Conservation (phyloP, 2,797 vertebrate genomes). For the Sebastiscus albofasciatus region DNA sequence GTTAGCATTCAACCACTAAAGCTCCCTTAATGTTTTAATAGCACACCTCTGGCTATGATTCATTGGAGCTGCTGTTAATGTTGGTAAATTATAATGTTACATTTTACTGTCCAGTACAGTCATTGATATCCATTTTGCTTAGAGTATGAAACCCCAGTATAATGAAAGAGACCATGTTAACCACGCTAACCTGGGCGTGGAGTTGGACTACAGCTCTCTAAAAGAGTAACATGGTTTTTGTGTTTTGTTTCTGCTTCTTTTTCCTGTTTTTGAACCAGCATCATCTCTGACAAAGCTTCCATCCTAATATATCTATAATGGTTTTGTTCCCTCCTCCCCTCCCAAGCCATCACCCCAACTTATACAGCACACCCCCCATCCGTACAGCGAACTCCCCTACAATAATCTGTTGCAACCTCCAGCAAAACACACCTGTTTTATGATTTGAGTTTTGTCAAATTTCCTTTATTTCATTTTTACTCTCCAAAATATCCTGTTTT, state of each 20-base stretch:
- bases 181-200: background rate
- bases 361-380: slow-evolving; percentile 84
- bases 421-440: slow-evolving; percentile 85
- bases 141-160: background rate
- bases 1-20: background rate
- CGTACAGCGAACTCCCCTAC: slow-evolving; percentile 78
- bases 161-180: background rate
- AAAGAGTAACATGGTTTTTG: background rate
- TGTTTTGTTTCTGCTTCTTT: slow-evolving; percentile 8
- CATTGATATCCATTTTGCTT: background rate
- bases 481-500: slow-evolving; percentile 56
- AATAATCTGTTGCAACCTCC: slow-evolving; percentile 86
- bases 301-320: slow-evolving; percentile 78
- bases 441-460: slow-evolving; percentile 77
- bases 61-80: background rate
- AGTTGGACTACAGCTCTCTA: background rate
- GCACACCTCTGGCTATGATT: background rate
- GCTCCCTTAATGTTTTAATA: background rate
- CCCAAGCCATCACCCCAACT: slow-evolving; percentile 86
- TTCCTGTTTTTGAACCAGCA: slow-evolving; percentile 31
- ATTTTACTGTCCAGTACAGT: background rate
- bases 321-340: slow-evolving; percentile 84
- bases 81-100: background rate
- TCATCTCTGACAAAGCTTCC: slow-evolving; percentile 39
- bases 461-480: slow-evolving; percentile 64